A percentile compares a stretch with the other conserved stretches of the same genome.
Evolutionary conservation across 2,888 invertebrate genomes (phyloP).

Genomic region (Notocelia uddmanniana): DNA sequence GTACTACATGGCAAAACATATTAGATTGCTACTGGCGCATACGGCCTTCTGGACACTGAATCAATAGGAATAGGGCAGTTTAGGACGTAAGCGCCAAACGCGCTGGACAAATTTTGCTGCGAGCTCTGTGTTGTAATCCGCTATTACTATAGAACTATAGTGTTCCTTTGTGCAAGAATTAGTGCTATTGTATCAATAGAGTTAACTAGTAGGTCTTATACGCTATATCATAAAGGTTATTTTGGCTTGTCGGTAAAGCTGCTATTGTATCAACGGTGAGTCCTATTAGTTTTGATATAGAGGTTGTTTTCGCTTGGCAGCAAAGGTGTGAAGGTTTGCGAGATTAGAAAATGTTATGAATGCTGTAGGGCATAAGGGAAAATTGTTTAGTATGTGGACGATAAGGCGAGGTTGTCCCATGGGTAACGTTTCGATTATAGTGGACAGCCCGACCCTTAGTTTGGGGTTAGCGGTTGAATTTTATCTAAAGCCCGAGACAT

Average conservation of each 20-base stretch:
- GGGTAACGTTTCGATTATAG: slow-evolving; percentile 5
- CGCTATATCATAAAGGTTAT: not conserved
- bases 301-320: slow-evolving; percentile 6
- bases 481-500: not conserved
- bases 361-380: not conserved
- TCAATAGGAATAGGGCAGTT: not conserved
- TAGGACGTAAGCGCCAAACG: slow-evolving; percentile 2
- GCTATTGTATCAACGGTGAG: not conserved
- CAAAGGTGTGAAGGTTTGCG: not conserved
- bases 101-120: not conserved
- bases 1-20: slow-evolving; percentile 10
- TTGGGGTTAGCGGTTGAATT: not conserved
- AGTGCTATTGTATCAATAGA: slow-evolving; percentile 7
- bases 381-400: slow-evolving; percentile 25
- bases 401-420: slow-evolving; percentile 5
- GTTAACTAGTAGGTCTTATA: not conserved
- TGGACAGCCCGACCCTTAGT: slow-evolving; percentile 6
- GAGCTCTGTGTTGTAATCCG: slow-evolving; percentile 19
- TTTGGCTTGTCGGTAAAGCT: not conserved
- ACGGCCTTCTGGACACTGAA: not conserved
- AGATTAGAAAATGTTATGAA: slow-evolving; percentile 28
- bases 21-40: not conserved
- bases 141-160: slow-evolving; percentile 10
- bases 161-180: slow-evolving; percentile 21
- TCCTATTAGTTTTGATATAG: not conserved